These are phyloP conservation scores for Drosophila algonquin DNA, from an alignment of 2,888 invertebrate species.

Conservation along the genomic window DNA sequence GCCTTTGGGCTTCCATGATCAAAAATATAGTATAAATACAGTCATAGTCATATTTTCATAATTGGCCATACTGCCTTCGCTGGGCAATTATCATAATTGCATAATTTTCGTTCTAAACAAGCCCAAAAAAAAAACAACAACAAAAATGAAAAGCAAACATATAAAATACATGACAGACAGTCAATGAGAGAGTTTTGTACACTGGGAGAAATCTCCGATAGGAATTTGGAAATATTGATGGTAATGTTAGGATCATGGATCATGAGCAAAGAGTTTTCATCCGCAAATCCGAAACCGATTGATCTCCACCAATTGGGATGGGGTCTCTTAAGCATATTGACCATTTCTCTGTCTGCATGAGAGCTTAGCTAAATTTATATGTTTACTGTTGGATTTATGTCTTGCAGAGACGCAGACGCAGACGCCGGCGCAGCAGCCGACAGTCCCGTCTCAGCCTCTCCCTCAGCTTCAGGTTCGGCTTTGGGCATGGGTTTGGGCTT, in stretches of 20 bases:
- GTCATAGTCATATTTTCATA: constrained; percentile 62
- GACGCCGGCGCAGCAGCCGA: constrained; percentile 63
- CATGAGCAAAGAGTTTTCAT: not conserved
- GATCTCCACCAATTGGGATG: not conserved
- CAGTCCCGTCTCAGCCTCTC: constrained; percentile 16
- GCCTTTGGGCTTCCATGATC: constrained; percentile 27
- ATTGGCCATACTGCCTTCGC: constrained; percentile 70
- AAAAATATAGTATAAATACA: constrained; percentile 58
- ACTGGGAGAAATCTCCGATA: constrained; percentile 42
- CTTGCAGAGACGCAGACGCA: constrained; percentile 72
- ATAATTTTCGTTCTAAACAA: constrained; percentile 77
- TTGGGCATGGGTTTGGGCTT: constrained; percentile 32
- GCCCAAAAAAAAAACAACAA: constrained; percentile 62
- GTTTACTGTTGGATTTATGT: constrained; percentile 77
- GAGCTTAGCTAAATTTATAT: constrained; percentile 74
- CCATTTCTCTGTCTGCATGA: constrained; percentile 54
- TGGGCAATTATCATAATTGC: constrained; percentile 76
- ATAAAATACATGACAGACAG: constrained; percentile 61
- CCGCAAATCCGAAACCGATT: not conserved
- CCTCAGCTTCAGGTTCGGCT: constrained; percentile 46
- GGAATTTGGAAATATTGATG: not conserved
- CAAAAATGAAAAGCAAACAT: constrained; percentile 46
- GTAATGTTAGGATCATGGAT: not conserved
- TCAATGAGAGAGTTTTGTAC: constrained; percentile 50
- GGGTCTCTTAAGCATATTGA: not conserved